These are phyloP conservation scores for Scomber scombrus DNA, from an alignment of 2,113 vertebrate species.

Conservation along the genomic window DNA sequence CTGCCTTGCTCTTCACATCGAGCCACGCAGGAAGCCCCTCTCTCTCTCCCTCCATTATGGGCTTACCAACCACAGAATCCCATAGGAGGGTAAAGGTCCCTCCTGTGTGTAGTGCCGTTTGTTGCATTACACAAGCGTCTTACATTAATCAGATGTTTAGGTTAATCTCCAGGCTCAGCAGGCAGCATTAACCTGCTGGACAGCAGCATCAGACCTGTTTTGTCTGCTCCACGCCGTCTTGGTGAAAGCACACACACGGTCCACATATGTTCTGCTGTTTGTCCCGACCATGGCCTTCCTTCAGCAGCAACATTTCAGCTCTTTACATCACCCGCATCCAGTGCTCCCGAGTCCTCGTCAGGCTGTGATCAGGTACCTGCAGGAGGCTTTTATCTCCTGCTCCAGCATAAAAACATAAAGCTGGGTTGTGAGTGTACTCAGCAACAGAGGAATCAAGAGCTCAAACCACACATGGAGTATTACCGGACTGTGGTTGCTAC, in stretches of 20 bases:
- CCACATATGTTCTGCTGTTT: background rate
- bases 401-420: background rate
- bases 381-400: background rate
- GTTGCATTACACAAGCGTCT: slow-evolving; percentile 64
- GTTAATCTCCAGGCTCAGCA: slow-evolving; percentile 77
- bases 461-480: background rate
- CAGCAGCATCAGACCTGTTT: slow-evolving; percentile 10
- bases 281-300: background rate
- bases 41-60: slow-evolving; percentile 33
- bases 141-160: slow-evolving; percentile 72
- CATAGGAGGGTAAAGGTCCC: slow-evolving; percentile 74
- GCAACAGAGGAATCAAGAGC: slow-evolving; percentile 4
- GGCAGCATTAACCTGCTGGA: slow-evolving; percentile 58
- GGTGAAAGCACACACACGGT: background rate
- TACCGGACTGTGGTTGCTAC: background rate
- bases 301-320: background rate
- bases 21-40: slow-evolving; percentile 1
- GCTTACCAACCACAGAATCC: slow-evolving; percentile 24
- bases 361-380: background rate
- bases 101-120: slow-evolving; percentile 55
- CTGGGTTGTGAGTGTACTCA: background rate
- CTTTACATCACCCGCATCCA: background rate
- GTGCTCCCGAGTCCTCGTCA: background rate
- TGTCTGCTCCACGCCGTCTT: background rate
- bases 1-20: background rate